Conservation (phyloP, 2,888 invertebrate species). For the Piscicola geometra region DNA sequence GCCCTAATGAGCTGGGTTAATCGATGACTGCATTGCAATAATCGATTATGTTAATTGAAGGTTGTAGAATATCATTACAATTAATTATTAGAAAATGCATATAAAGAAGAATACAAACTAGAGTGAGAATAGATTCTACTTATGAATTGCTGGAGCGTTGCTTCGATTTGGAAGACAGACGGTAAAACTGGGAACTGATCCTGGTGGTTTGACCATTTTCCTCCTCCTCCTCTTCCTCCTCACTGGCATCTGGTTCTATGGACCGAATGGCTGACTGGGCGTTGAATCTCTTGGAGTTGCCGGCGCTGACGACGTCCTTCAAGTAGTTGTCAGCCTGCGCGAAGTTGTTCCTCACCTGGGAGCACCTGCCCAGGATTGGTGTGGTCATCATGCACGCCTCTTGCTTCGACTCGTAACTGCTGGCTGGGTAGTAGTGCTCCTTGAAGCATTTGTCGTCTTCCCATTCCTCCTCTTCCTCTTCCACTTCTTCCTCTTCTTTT, state of each 20-base stretch:
- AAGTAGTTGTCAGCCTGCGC: slow-evolving; percentile 27
- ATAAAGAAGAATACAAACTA: too few relatives aligned
- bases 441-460: slow-evolving; percentile 27
- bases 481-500: too few relatives aligned
- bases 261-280: neutral
- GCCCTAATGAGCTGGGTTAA: too few relatives aligned
- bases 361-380: slow-evolving; percentile 23
- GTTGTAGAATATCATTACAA: too few relatives aligned
- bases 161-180: too few relatives aligned
- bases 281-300: neutral
- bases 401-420: neutral
- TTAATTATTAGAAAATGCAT: too few relatives aligned
- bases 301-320: slow-evolving; percentile 25
- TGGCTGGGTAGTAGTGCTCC: slow-evolving; percentile 28
- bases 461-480: slow-evolving; percentile 22
- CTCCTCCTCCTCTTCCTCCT: neutral
- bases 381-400: slow-evolving; percentile 27
- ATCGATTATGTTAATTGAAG: too few relatives aligned
- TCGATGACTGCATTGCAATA: too few relatives aligned
- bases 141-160: too few relatives aligned
- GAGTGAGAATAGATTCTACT: too few relatives aligned
- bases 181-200: too few relatives aligned
- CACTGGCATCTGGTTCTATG: neutral
- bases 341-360: slow-evolving; percentile 19
- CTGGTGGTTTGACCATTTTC: too few relatives aligned